These are phyloP conservation scores for Latheticus oryzae DNA, from an alignment of 2,888 invertebrate species.

Conservation along the genomic window DNA sequence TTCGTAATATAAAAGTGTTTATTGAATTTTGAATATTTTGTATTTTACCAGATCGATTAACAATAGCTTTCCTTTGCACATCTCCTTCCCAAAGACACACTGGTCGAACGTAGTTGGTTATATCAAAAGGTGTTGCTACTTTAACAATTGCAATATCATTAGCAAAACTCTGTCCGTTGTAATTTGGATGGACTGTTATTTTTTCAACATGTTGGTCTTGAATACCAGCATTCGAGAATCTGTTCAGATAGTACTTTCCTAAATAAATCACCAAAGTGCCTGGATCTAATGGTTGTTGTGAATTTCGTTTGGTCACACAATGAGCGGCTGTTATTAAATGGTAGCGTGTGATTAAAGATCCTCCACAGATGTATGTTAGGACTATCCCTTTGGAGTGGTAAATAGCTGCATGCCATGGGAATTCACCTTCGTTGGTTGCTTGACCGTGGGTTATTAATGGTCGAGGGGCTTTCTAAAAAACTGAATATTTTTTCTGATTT, in stretches of 20 bases:
- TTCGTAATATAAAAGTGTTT: not conserved
- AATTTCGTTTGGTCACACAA: slow-evolving; percentile 58
- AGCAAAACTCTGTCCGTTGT: slow-evolving; percentile 56
- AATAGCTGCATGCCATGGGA: slow-evolving; percentile 77
- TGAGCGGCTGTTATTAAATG: slow-evolving; percentile 62
- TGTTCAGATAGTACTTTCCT: slow-evolving; percentile 59
- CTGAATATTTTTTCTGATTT: not conserved
- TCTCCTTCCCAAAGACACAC: slow-evolving; percentile 60
- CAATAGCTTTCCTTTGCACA: slow-evolving; percentile 47
- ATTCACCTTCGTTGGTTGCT: slow-evolving; percentile 72
- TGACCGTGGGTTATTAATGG: slow-evolving; percentile 72
- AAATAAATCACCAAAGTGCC: slow-evolving; percentile 58
- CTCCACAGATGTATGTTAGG: slow-evolving; percentile 61
- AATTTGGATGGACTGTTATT: slow-evolving; percentile 59
- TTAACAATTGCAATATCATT: slow-evolving; percentile 62
- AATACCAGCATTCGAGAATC: slow-evolving; percentile 61
- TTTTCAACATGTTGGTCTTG: slow-evolving; percentile 59
- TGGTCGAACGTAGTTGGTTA: slow-evolving; percentile 61
- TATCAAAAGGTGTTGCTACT: slow-evolving; percentile 52
- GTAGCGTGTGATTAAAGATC: slow-evolving; percentile 54
- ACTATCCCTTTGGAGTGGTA: slow-evolving; percentile 67
- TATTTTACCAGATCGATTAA: slow-evolving; percentile 54
- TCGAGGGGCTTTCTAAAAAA: slow-evolving; percentile 60
- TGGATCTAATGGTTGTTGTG: slow-evolving; percentile 49
- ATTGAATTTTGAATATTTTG: too few species aligned